These are phyloP conservation scores for Pseudoips prasinana DNA, from an alignment of 2,888 invertebrate genomes.

Conservation along the genomic window DNA sequence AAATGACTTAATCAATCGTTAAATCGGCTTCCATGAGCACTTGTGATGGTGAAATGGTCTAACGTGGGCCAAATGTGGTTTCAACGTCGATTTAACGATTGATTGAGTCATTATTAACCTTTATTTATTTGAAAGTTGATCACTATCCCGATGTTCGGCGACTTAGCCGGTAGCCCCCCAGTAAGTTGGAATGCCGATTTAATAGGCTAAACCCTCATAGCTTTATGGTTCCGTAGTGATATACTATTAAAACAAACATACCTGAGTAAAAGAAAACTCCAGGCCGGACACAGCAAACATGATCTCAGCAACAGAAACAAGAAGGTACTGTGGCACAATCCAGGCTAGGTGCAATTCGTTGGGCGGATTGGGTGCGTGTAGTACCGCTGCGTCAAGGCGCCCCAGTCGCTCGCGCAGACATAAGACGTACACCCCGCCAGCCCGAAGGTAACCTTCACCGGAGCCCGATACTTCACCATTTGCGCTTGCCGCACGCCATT, in stretches of 20 bases:
- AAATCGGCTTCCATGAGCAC: no score
- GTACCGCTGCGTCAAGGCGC: conserved; percentile 76
- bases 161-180: no score
- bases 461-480: conserved; percentile 55
- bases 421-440: conserved; percentile 81
- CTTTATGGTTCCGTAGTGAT: no score
- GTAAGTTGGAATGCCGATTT: no score
- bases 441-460: conserved; percentile 56
- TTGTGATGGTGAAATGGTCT: no score
- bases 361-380: conserved; percentile 83
- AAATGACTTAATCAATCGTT: no score
- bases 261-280: conserved; percentile 92
- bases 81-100: no score
- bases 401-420: conserved; percentile 76
- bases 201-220: no score
- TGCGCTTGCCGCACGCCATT: conserved; percentile 60
- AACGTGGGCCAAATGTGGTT: no score
- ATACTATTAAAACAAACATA: conserved; percentile 20
- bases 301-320: conserved; percentile 91
- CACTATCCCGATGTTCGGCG: no score
- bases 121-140: no score
- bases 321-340: conserved; percentile 90
- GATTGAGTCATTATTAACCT: no score
- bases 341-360: conserved; percentile 86
- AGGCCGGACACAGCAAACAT: conserved; percentile 92